Evolutionary conservation across 2,888 invertebrate species (phyloP), one percentile per base, ranked within the genome.

Genomic region (Rotaria socialis): DNA sequence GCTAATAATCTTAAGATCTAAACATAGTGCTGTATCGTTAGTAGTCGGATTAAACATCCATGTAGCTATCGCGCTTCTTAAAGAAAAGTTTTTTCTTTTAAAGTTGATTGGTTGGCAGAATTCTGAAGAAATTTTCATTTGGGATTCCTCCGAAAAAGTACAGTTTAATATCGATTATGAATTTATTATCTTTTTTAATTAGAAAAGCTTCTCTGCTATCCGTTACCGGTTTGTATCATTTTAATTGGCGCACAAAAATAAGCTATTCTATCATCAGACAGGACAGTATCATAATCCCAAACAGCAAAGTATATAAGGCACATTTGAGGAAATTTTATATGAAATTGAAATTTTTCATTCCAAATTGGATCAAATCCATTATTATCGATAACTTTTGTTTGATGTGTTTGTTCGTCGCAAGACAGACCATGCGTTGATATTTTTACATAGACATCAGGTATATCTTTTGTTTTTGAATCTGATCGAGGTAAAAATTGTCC

Each of bases 261-360:
- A 22, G 22, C 75, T 1, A 75, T 7, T 19, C 41, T 41, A 75
- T 75, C 75, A 19, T 75, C 27, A 1, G 6, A 1, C 2, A 22
- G 10, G 1, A 75, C 0, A 14, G 7, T 0, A 43, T 75, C 75
- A 75, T 43, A 43, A 24, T 75, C 75, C 1, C 43, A 0, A 41
- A 75, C 41, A 75, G 24, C 19, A 43, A 75, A 43, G 10, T 43
- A 24, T 22, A 75, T 43, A 7, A 75, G 43, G 2, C 43, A 43
- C 24, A 75, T 24, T 75, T 75, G 75, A 19, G 93, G 93, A 47
- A 93, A 91, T 89, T 92, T 91, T 85, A 93, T 91, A 89, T 92
- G 92, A 89, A 93, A 93, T 89, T 93, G 93, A 89, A 93, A 93
- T 88, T 92, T 93, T 89, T 93, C 93, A 89, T 93, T 93, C 90